Percentiles rank a stretch among this genome's conserved stretches.
phyloP scores from a whole-genome alignment of 2,113 vertebrate species.

The Shinisaurus crocodilurus region DNA sequence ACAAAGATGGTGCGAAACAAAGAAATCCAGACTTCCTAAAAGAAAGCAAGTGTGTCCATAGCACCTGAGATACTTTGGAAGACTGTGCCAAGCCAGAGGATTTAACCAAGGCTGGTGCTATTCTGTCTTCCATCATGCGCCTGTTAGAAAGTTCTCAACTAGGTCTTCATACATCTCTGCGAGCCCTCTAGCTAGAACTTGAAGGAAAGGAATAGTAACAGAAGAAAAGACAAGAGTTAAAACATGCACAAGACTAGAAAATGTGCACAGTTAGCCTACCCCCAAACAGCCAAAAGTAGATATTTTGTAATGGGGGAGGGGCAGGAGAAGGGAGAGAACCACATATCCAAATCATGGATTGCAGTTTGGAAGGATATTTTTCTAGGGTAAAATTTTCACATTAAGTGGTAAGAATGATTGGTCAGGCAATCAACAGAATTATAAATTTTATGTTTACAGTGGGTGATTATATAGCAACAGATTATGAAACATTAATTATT shows the following conservation, averaged over 20 bases:
- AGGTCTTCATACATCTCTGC: constrained; percentile 44
- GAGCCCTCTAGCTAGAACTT: constrained; percentile 40
- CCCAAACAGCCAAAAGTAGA: background rate
- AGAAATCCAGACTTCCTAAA: constrained; percentile 9
- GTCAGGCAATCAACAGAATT: background rate
- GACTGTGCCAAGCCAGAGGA: constrained; percentile 25
- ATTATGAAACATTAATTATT: background rate
- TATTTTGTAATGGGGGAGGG: background rate
- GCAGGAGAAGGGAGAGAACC: background rate
- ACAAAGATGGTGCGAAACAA: constrained; percentile 14
- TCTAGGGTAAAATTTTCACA: background rate
- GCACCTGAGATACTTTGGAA: constrained; percentile 13
- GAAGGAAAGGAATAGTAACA: constrained; percentile 51
- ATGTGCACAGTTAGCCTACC: constrained; percentile 24
- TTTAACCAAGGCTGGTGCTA: constrained; percentile 41
- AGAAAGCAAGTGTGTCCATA: constrained; percentile 23
- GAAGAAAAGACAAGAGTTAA: constrained; percentile 56
- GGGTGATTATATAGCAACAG: background rate
- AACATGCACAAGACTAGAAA: constrained; percentile 34
- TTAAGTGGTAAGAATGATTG: background rate
- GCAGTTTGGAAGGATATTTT: background rate
- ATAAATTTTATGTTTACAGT: background rate
- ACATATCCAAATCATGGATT: background rate
- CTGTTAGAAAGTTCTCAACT: constrained; percentile 42
- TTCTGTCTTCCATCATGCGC: constrained; percentile 29